Percentiles rank a stretch among this genome's conserved stretches.
Conservation (phyloP, 2,888 invertebrate species). For the Diloba caeruleocephala region DNA sequence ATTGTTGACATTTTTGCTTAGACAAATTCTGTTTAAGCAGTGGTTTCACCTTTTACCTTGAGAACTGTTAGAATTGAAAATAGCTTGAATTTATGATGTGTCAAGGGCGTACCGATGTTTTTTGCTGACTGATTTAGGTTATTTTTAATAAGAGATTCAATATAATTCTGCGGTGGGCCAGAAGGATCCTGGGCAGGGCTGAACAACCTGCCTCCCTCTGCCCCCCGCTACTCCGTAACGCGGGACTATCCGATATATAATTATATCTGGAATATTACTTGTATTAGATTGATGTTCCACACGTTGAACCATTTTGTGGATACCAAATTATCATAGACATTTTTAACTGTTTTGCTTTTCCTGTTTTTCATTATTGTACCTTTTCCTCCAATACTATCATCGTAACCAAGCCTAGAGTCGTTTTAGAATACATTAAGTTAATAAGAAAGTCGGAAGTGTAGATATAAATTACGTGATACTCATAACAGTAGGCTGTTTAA, state of each 20-base stretch:
- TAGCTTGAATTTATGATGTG: no score
- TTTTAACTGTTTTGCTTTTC: constrained; percentile 21
- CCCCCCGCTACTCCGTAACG: no score
- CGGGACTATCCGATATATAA: not conserved
- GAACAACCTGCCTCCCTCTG: no score
- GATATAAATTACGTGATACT: constrained; percentile 13
- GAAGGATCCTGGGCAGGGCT: no score
- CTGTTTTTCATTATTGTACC: constrained; percentile 23
- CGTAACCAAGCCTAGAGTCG: constrained; percentile 1
- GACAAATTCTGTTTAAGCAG: constrained; percentile 1
- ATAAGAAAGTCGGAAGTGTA: constrained; percentile 12
- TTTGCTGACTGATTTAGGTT: no score
- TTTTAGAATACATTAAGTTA: constrained; percentile 27
- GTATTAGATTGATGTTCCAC: constrained; percentile 19
- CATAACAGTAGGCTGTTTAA: constrained; percentile 49
- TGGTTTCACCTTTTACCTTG: no score
- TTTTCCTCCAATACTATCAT: constrained; percentile 3
- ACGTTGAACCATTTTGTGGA: constrained; percentile 19
- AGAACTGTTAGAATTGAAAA: no score
- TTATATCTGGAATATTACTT: constrained; percentile 23
- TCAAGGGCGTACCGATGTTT: no score
- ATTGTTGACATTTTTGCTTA: constrained; percentile 51
- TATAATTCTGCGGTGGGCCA: no score
- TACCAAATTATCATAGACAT: constrained; percentile 33
- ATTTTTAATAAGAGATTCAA: no score